Conservation (phyloP, 2,888 invertebrate species). For the Drosophila birchii region DNA sequence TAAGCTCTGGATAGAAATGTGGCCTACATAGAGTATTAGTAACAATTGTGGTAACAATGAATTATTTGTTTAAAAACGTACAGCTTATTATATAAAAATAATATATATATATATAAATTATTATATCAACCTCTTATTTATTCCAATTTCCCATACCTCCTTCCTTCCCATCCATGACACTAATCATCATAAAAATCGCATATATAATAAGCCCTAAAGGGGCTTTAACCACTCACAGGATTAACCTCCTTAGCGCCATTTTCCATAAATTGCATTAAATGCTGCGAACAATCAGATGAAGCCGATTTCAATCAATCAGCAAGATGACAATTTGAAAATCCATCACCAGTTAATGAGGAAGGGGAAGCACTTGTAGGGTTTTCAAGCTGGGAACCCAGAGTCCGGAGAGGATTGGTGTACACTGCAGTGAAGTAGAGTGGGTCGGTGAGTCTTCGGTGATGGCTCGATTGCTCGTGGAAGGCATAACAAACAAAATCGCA, state of each 20-base stretch:
- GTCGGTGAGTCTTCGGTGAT: conserved; percentile 13
- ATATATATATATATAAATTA: too few species aligned
- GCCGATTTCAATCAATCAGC: conserved; percentile 40
- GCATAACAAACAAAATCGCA: conserved; percentile 49
- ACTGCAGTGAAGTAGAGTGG: neutral
- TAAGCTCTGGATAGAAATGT: too few species aligned
- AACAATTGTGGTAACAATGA: too few species aligned
- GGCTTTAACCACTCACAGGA: conserved; percentile 1
- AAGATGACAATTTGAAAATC: conserved; percentile 42
- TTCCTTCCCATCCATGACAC: too few species aligned
- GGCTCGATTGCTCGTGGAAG: conserved; percentile 31
- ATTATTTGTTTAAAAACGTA: too few species aligned
- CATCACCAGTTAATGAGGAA: conserved; percentile 46
- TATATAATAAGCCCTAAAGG: neutral
- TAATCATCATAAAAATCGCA: neutral
- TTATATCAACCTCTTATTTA: neutral
- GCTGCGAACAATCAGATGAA: conserved; percentile 29
- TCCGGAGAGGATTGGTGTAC: neutral
- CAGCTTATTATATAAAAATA: too few species aligned
- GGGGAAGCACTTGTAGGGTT: conserved; percentile 44
- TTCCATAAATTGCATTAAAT: conserved; percentile 31
- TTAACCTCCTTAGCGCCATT: conserved; percentile 20
- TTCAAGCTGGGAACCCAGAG: conserved; percentile 1
- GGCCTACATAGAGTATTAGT: too few species aligned
- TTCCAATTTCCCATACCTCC: neutral